These are phyloP conservation scores for Cheumatopsyche charites DNA, from an alignment of 1,140 invertebrate genomes.

Conservation along the genomic window DNA sequence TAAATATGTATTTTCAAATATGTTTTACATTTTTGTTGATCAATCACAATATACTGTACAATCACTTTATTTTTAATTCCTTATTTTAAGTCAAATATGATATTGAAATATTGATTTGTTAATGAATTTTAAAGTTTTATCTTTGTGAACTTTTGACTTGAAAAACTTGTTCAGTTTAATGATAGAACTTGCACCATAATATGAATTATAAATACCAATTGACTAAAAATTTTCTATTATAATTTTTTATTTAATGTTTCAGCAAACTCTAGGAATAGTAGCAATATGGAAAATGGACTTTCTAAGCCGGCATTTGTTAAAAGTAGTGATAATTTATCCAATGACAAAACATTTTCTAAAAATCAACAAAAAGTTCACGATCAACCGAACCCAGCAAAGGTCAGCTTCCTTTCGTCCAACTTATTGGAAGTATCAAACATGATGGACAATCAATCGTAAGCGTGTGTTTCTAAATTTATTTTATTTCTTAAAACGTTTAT, in stretches of 20 bases:
- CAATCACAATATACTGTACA: too few relatives aligned
- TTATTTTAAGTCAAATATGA: too few relatives aligned
- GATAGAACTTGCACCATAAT: too few relatives aligned
- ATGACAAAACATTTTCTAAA: constrained; percentile 1
- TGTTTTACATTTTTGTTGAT: too few relatives aligned
- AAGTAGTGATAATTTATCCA: not conserved
- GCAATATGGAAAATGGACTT: constrained; percentile 6
- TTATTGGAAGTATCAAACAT: constrained; percentile 10
- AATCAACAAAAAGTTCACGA: constrained; percentile 25
- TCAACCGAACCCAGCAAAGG: constrained; percentile 33
- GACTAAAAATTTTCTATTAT: not conserved
- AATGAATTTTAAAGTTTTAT: too few relatives aligned
- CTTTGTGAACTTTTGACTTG: too few relatives aligned
- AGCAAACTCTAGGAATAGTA: constrained; percentile 14
- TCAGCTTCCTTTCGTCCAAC: constrained; percentile 37
- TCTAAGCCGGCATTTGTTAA: not conserved
- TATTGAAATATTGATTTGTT: too few relatives aligned
- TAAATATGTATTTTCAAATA: too few relatives aligned
- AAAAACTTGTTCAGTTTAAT: too few relatives aligned
- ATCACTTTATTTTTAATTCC: too few relatives aligned
- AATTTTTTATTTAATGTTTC: not conserved
- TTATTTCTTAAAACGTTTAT: not conserved
- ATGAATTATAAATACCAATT: not conserved
- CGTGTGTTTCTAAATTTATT: not conserved
- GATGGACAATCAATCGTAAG: not conserved